Conservation (phyloP, 2,888 invertebrate species). For the Drosophila glabriapex region DNA sequence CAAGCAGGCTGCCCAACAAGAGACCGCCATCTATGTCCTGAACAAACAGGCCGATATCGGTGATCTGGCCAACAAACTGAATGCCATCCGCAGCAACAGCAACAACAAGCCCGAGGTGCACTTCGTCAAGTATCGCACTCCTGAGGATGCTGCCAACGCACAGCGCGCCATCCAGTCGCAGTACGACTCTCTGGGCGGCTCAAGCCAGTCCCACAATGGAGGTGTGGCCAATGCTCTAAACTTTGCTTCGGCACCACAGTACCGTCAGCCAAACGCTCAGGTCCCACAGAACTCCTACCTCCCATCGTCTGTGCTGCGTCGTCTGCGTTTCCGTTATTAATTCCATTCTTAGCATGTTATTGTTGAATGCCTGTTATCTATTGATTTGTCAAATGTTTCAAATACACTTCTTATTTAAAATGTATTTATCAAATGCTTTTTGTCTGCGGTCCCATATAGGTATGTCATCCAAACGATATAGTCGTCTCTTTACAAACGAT, state of each 20-base stretch:
- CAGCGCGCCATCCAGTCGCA: slow-evolving; percentile 82
- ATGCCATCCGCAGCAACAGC: slow-evolving; percentile 66
- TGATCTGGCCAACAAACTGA: slow-evolving; percentile 75
- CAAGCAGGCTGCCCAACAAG: slow-evolving; percentile 82
- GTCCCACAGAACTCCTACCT: slow-evolving; percentile 74
- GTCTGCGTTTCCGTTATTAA: slow-evolving; percentile 73
- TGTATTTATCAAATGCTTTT: slow-evolving; percentile 15
- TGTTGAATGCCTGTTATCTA: slow-evolving; percentile 70
- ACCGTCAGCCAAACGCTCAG: slow-evolving; percentile 56
- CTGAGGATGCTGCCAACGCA: slow-evolving; percentile 82
- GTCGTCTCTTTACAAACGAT: slow-evolving; percentile 5
- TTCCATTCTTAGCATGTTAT: slow-evolving; percentile 14
- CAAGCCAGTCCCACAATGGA: slow-evolving; percentile 70
- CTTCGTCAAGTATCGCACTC: slow-evolving; percentile 83
- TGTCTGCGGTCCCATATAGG: slow-evolving; percentile 1
- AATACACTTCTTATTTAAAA: slow-evolving; percentile 65
- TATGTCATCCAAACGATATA: slow-evolving; percentile 18
- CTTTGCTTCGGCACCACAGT: slow-evolving; percentile 71
- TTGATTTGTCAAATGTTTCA: slow-evolving; percentile 58
- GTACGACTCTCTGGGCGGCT: slow-evolving; percentile 78
- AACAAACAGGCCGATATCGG: slow-evolving; percentile 80
- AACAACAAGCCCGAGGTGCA: slow-evolving; percentile 84
- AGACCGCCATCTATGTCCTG: slow-evolving; percentile 84
- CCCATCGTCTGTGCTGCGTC: slow-evolving; percentile 76
- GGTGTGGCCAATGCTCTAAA: slow-evolving; percentile 78